Conservation (phyloP, 2,888 invertebrate species). For the Gymnoscelis rufifasciata region DNA sequence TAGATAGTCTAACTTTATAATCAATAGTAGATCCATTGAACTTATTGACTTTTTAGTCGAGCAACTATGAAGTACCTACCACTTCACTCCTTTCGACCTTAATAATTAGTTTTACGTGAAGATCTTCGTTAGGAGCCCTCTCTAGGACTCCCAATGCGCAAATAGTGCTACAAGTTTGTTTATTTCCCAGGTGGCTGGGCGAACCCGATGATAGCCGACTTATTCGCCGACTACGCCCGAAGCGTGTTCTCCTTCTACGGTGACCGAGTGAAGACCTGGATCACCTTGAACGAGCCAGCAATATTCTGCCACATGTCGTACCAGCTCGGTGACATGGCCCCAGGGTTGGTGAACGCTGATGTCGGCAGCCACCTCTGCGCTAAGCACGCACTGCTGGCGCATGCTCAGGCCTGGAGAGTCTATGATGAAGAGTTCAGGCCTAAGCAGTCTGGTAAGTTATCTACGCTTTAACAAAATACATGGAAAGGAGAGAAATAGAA, state of each 20-base stretch:
- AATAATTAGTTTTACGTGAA: no score
- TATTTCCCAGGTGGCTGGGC: constrained; percentile 23
- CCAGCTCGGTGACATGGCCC: constrained; percentile 35
- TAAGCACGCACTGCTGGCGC: constrained; percentile 82
- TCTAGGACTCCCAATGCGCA: no score
- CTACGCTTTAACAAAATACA: background rate
- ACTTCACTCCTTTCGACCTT: no score
- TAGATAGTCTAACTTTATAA: no score
- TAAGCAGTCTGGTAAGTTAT: constrained; percentile 24
- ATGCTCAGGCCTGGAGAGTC: constrained; percentile 78
- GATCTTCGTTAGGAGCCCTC: no score
- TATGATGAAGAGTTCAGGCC: constrained; percentile 72
- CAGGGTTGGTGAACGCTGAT: constrained; percentile 20
- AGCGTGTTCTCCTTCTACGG: constrained; percentile 31
- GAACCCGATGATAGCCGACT: constrained; percentile 33
- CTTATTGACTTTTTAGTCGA: no score
- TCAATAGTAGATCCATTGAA: no score
- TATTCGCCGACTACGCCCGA: constrained; percentile 36
- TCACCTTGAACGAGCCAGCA: constrained; percentile 34
- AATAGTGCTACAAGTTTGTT: background rate
- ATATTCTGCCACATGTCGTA: constrained; percentile 18
- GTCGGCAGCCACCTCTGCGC: constrained; percentile 31
- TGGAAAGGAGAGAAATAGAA: no score
- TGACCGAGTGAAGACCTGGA: constrained; percentile 39
- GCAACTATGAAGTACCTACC: no score